These are phyloP conservation scores for Calameuta pallipes DNA, from an alignment of 2,888 invertebrate genomes.

Conservation along the genomic window DNA sequence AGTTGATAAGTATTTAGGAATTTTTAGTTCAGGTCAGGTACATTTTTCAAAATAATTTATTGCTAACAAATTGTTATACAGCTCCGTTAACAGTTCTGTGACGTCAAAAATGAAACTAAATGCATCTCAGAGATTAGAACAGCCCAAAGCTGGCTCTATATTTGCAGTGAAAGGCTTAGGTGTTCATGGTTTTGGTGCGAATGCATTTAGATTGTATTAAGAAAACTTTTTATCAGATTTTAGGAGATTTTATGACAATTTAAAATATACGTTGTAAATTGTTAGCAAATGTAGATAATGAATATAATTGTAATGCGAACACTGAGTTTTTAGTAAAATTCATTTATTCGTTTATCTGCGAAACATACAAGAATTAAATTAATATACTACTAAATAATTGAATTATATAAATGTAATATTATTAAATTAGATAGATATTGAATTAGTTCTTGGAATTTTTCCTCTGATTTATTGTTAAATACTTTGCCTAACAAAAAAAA, in stretches of 20 bases:
- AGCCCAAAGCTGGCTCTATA: slow-evolving; percentile 68
- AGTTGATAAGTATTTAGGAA: no score
- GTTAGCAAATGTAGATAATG: background rate
- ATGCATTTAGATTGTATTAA: slow-evolving; percentile 21
- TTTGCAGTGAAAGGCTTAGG: slow-evolving; percentile 64
- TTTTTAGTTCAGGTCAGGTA: no score
- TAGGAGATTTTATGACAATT: background rate
- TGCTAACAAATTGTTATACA: no score
- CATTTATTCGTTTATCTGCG: background rate
- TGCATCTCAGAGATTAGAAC: slow-evolving; percentile 56
- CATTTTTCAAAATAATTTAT: no score
- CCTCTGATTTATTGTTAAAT: background rate
- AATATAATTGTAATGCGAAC: background rate
- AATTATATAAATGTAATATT: background rate
- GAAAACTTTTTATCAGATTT: background rate
- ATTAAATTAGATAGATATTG: background rate
- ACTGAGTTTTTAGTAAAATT: background rate
- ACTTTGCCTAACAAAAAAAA: background rate
- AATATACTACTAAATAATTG: background rate
- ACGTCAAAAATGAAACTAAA: slow-evolving; percentile 67
- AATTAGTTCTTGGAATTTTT: background rate
- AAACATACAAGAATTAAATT: background rate
- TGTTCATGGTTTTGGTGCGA: slow-evolving; percentile 52
- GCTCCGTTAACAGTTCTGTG: no score
- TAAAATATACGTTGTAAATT: background rate